Base-by-base conservation (phyloP, 2,113 vertebrate genomes). In the Hemichromis elongatus region DNA sequence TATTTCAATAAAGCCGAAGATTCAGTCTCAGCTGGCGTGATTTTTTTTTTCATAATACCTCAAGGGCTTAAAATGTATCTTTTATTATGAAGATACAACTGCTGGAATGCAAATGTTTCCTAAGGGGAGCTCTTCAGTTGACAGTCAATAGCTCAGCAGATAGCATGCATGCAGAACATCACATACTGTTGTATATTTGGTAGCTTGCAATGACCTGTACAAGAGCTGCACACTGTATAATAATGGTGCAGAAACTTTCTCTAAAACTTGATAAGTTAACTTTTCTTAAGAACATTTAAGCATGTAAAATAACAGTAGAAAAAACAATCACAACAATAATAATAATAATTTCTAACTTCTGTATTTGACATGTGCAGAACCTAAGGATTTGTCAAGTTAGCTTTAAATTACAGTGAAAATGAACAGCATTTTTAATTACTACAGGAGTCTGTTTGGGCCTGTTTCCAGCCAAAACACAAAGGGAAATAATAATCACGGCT, bases 251-350 rank as follows among this genome's bases (percentile, higher is more conserved):
- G 45, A n/a, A 26, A 7, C 47, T 0, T 9, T 28, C 24, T 73
- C 7, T 0, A 1, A 16, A 18, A 47, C 18, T 28, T 70, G 14
- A 47, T 4, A 18, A 45, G 61, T 68, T 24, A 24, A 24, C 40
- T 10, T 70, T 47, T 45, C 9, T 28, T 28, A 47, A 70, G 14
- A 70, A 28, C 13, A 28, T 47, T 45, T 18, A 45, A 70, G 47
- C 66, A 6, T 45, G 21, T 70, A 35, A 63, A 63, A 12, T 59
- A 59, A 59, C 28, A 8, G 18, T 1, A 30, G 35, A 40, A 40
- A 66, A 16, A 68, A 37, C 1, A 1, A 42, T 16, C 0, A 3
- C 37, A 0, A 24, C 21, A 47, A 5, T 6, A 63, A 3, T 7
- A 45, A 7, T n/a, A 68, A 70, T 24, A 45, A 45, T 42, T 24